Evolutionary conservation across 2,797 vertebrate genomes (phyloP), one percentile per base, ranked within the genome.

Genomic region (Spinibarbus caldwelli): DNA sequence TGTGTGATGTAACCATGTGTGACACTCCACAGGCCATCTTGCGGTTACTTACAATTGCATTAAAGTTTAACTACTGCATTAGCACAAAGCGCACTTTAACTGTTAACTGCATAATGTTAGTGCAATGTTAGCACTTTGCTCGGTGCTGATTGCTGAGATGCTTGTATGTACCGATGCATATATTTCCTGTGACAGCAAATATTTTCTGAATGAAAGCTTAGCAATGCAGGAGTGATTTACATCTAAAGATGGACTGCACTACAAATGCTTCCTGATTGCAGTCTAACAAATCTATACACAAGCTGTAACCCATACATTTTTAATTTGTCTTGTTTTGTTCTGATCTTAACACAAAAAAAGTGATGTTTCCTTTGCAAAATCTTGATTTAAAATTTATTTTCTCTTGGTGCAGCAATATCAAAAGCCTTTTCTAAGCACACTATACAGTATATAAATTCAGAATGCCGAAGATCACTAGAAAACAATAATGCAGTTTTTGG

Each of bases 31-130:
- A 19, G 23, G n/a, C 26, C 71, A 78, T 70, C n/a, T 72, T 34
- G 68, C 54, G 79, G 85, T 82, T 77, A 59, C 85, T 82, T 57
- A 38, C 49, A 77, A 38, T 72, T 78, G 52, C 80, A 86, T 78
- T 78, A 52, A 82, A 83, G 23, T 78, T 71, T 78, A 82, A 83
- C 54, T 26, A 66, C 54, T 67, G 75, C 80, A 71, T 49, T 82
- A 86, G 57, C 21, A 41, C n/a, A 47, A 70, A 66, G 26, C 41
- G 59, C 73, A 78, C 36, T 54, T 71, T 59, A 26, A 12, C 64
- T 45, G 15, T 14, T 41, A 52, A 82, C n/a, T 67, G 34, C 34
- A 72, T 34, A 43, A 15, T 73, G 67, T 72, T 80, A 38, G 34
- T 66, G 52, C 17, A 36, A 49, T 45, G 68, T 23, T 66, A 41